Conservation (phyloP, 2,888 invertebrate species). For the Cataglyphis livida region DNA sequence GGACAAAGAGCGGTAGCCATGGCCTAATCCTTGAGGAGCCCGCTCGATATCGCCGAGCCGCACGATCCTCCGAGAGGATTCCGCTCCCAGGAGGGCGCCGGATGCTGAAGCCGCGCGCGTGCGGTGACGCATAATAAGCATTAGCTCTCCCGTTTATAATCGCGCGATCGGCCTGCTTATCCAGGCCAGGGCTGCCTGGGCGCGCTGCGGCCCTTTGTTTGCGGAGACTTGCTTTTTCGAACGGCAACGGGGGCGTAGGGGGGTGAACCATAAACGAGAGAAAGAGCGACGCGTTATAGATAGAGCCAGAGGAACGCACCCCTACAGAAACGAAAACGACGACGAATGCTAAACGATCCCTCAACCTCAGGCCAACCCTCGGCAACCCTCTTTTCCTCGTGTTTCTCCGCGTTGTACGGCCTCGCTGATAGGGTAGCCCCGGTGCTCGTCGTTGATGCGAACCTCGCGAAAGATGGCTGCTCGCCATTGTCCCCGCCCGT, state of each 20-base stretch:
- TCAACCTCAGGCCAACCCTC: constrained; percentile 78
- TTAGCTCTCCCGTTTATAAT: constrained; percentile 80
- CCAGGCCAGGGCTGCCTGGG: constrained; percentile 75
- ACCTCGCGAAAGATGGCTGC: constrained; percentile 78
- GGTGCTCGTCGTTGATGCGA: constrained; percentile 69
- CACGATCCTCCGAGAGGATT: constrained; percentile 64
- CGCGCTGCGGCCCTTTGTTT: constrained; percentile 78
- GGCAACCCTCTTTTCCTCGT: constrained; percentile 75
- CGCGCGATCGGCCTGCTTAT: constrained; percentile 79
- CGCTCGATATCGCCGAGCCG: constrained; percentile 55
- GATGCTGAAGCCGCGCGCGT: constrained; percentile 54
- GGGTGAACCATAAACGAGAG: constrained; percentile 27
- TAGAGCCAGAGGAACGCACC: constrained; percentile 63
- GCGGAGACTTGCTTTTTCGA: constrained; percentile 75
- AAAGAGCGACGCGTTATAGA: not conserved
- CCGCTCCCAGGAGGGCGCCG: constrained; percentile 60
- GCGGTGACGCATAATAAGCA: constrained; percentile 79
- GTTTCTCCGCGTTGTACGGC: constrained; percentile 73
- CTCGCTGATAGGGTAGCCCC: constrained; percentile 72
- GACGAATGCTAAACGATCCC: constrained; percentile 83
- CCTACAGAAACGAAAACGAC: constrained; percentile 74
- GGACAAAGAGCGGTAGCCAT: constrained; percentile 63
- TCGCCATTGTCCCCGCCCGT: constrained; percentile 77
- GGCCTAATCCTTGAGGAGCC: constrained; percentile 74
- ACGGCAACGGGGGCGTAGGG: constrained; percentile 47